Percentiles rank a stretch among this genome's conserved stretches.
Evolutionary conservation across 2,113 vertebrate species (phyloP).

Genomic region (Fukomys damarensis): DNA sequence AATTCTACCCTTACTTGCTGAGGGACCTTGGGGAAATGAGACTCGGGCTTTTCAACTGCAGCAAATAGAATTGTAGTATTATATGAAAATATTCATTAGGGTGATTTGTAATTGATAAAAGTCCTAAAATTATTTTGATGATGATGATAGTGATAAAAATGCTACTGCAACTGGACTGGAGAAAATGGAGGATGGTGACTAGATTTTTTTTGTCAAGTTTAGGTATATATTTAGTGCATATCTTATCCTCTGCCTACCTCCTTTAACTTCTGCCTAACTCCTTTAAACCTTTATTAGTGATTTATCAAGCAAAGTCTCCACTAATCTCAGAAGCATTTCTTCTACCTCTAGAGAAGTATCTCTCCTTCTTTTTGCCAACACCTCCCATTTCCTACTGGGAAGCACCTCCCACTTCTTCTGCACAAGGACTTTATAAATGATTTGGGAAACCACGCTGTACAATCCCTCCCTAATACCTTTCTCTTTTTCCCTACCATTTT

Average conservation of each 20-base stretch:
- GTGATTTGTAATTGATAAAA: background rate
- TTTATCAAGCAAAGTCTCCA: conserved; percentile 13
- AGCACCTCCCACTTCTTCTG: background rate
- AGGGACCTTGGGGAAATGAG: conserved; percentile 37
- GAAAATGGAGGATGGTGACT: background rate
- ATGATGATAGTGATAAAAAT: background rate
- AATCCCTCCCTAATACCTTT: background rate
- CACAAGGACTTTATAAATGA: background rate
- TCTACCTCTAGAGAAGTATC: background rate
- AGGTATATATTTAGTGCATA: background rate
- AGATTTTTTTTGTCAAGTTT: background rate
- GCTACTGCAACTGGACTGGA: background rate
- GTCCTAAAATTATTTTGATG: background rate
- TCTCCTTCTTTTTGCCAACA: background rate
- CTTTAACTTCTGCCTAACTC: background rate
- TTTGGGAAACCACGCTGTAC: background rate
- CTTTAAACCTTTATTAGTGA: background rate
- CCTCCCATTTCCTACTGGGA: background rate
- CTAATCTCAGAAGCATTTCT: conserved; percentile 35
- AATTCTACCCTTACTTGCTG: background rate
- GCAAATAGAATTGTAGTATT: background rate
- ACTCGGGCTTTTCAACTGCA: conserved; percentile 23
- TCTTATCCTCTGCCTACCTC: background rate
- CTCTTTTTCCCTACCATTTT: background rate
- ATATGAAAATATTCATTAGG: background rate